phyloP scores from a whole-genome alignment of 2,888 invertebrate genomes.

The Tetheella fluctuosa region DNA sequence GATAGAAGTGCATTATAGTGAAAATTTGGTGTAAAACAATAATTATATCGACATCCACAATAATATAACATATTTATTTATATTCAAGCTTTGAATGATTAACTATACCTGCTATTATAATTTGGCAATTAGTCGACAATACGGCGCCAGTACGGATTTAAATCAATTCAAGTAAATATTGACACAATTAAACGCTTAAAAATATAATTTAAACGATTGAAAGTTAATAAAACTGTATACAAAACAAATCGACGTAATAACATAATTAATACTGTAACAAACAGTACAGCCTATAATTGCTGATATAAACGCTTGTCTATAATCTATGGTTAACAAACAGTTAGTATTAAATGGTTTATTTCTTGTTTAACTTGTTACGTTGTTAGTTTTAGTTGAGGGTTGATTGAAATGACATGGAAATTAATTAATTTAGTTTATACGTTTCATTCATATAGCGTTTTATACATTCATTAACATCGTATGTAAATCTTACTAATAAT shows the following conservation, averaged over 20 bases:
- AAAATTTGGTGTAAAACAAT: not conserved
- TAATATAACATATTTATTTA: not conserved
- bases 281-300: not conserved
- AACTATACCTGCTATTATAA: no score
- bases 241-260: constrained; percentile 3
- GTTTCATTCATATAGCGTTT: no score
- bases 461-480: no score
- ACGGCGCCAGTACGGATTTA: no score
- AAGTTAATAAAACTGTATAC: constrained; percentile 6
- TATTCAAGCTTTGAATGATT: no score
- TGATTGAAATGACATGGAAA: not conserved
- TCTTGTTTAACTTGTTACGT: constrained; percentile 2
- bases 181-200: not conserved
- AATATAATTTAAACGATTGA: not conserved
- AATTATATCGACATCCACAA: not conserved
- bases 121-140: no score
- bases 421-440: not conserved
- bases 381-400: not conserved
- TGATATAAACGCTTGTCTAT: constrained; percentile 4
- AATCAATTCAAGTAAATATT: not conserved
- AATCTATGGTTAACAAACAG: constrained; percentile 6
- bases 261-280: constrained; percentile 5
- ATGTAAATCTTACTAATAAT: no score
- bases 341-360: not conserved
- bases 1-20: not conserved